phyloP scores from a whole-genome alignment of 2,113 vertebrate genomes.

The Sterna hirundo region DNA sequence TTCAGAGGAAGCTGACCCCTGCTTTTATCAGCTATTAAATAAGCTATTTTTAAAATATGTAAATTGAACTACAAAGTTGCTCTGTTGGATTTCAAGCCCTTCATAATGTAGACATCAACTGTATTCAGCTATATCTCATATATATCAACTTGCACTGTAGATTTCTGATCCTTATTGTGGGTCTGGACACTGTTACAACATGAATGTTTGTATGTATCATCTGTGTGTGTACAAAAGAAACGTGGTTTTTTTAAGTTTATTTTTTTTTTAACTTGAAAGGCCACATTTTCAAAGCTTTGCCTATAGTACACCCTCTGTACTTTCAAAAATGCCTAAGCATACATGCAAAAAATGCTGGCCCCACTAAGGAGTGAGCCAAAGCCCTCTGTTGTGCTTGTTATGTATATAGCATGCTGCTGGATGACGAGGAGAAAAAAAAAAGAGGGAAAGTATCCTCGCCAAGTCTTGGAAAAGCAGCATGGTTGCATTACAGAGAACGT shows the following conservation, averaged over 20 bases:
- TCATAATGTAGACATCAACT: background rate
- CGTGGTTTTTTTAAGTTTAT: no score
- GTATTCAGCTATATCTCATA: background rate
- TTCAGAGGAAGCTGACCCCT: constrained; percentile 50
- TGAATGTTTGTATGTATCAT: background rate
- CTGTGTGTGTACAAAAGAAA: background rate
- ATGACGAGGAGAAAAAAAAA: background rate
- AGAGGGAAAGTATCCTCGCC: background rate
- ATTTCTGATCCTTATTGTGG: background rate
- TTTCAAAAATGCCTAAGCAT: background rate
- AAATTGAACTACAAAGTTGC: background rate
- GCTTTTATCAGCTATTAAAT: constrained; percentile 66
- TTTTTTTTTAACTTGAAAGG: background rate
- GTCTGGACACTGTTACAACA: background rate
- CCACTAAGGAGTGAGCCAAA: background rate
- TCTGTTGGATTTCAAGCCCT: background rate
- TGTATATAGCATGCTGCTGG: background rate
- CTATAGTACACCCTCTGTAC: background rate
- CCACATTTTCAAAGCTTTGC: background rate
- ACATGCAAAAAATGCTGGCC: background rate
- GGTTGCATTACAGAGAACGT: background rate
- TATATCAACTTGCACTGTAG: background rate
- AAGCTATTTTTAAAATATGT: constrained; percentile 52
- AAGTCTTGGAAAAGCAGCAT: background rate
- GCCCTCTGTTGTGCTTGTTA: background rate